A percentile compares a stretch with the other conserved stretches of the same genome.
Evolutionary conservation across 92 coral and sea anemone genomes (phyloP).

Genomic region (Porites cylindrica): DNA sequence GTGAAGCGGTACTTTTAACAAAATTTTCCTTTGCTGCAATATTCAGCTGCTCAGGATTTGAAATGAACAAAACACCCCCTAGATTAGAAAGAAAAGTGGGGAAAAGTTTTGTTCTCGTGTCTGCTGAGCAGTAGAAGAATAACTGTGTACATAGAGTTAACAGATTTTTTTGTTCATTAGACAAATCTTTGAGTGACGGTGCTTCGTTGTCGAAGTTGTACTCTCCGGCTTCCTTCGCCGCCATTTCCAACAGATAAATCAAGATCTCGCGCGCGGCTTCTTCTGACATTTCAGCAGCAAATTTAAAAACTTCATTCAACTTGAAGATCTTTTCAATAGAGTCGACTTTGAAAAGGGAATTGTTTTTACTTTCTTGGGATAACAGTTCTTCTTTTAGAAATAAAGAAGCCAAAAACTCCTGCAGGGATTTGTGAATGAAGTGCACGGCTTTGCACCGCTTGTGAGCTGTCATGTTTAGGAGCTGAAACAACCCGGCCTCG

Average conservation of each 20-base stretch:
- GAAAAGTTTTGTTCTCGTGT: not conserved
- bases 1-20: not conserved
- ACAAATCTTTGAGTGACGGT: too few relatives aligned
- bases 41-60: slow-evolving; percentile 6
- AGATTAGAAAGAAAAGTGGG: not conserved
- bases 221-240: too few relatives aligned
- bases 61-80: not conserved
- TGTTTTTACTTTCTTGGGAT: not conserved
- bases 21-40: not conserved
- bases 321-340: not conserved
- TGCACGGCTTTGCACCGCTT: not conserved
- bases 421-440: slow-evolving; percentile 2
- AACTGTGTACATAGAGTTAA: not conserved
- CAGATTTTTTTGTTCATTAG: too few relatives aligned
- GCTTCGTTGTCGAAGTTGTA: too few relatives aligned
- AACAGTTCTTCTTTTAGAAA: not conserved
- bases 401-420: not conserved
- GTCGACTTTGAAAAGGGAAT: not conserved
- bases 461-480: not conserved
- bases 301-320: not conserved
- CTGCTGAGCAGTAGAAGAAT: not conserved
- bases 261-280: too few relatives aligned
- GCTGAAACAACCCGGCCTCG: not conserved
- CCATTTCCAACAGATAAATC: too few relatives aligned
- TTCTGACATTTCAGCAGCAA: not conserved